Evolutionary conservation across 2,113 vertebrate species (phyloP).

Genomic region (Elephas maximus): DNA sequence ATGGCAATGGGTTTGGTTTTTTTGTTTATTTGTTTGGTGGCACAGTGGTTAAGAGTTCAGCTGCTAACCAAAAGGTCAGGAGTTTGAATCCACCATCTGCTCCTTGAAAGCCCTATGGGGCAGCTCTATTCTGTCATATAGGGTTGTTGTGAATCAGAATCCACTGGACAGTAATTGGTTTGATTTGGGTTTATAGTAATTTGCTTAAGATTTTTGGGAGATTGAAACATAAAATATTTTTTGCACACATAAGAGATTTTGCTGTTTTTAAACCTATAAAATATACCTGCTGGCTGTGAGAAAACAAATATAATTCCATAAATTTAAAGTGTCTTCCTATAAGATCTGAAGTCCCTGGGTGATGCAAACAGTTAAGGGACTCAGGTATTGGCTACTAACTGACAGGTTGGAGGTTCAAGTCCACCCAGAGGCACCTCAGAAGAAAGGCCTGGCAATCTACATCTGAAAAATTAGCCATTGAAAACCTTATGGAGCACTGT

Average conservation of each 20-base stretch:
- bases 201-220: background rate
- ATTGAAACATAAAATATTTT: conserved; percentile 35
- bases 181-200: background rate
- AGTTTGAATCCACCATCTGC: no score
- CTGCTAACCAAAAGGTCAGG: no score
- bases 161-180: no score
- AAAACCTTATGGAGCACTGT: background rate
- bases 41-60: no score
- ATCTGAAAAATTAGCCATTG: background rate
- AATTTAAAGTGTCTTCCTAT: conserved; percentile 36
- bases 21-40: no score
- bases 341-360: background rate
- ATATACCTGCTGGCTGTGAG: conserved; percentile 23
- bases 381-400: background rate
- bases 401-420: background rate
- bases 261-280: conserved; percentile 56
- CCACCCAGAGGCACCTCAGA: background rate
- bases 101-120: no score
- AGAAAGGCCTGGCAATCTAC: background rate
- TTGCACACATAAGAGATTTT: background rate
- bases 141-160: no score
- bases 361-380: background rate
- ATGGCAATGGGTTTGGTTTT: no score
- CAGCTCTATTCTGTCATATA: no score
- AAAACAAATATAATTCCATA: conserved; percentile 37